phyloP scores from a whole-genome alignment of 2,888 invertebrate genomes.

The Prosapia bicincta region DNA sequence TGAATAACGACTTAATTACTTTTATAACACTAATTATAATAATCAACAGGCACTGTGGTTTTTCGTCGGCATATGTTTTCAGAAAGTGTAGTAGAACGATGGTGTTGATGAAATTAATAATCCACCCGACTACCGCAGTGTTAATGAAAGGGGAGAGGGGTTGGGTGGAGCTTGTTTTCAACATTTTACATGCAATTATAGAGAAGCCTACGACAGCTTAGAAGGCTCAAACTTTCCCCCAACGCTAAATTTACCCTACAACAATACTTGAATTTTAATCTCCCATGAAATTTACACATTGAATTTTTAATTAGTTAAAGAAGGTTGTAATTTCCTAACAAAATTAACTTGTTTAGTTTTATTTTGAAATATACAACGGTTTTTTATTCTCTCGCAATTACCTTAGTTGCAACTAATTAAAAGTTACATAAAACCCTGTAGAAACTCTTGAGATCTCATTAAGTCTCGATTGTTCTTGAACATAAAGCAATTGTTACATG shows the following conservation, averaged over 20 bases:
- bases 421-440: too few species aligned
- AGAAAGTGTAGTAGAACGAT: background rate
- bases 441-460: too few species aligned
- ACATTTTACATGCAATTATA: constrained; percentile 42
- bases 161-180: constrained; percentile 24
- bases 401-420: too few species aligned
- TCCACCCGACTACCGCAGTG: background rate
- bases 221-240: constrained; percentile 22
- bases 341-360: background rate
- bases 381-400: too few species aligned
- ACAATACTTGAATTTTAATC: constrained; percentile 8
- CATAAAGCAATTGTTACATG: too few species aligned
- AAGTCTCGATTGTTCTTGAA: too few species aligned
- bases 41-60: too few species aligned
- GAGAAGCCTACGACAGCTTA: constrained; percentile 41
- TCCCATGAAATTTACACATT: constrained; percentile 5
- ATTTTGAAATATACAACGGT: too few species aligned
- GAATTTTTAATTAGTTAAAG: background rate
- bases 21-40: too few species aligned
- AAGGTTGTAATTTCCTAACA: background rate
- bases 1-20: too few species aligned
- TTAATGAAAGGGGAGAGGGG: background rate
- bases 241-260: constrained; percentile 5
- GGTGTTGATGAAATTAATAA: constrained; percentile 2
- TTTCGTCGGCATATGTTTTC: background rate